Evolutionary conservation across 2,888 invertebrate species (phyloP), one percentile per base, ranked within the genome.

Genomic region (Calliopum simillimum): DNA sequence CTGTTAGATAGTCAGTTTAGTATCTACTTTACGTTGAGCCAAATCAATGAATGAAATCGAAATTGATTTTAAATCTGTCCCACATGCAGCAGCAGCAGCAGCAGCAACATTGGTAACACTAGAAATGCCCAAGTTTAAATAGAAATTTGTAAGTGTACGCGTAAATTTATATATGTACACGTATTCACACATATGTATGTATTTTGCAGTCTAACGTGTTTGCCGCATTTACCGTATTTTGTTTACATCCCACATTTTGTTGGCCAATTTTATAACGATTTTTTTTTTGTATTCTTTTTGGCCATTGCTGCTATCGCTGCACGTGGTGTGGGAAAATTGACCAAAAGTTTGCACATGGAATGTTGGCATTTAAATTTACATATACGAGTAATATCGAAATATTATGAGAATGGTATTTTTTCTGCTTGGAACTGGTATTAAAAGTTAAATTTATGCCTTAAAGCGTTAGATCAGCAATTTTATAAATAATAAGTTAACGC

Each of bases 41-140:
- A 62, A 62, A 58, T 63, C 68, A 59, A 68, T 73, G 70, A 73
- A 73, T 73, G 71, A 73, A 73, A 68, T 21, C 59, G 63, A 67
- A 67, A 53, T 59, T 59, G 59, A 25, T 61, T 25, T 47, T 21
- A 41, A 53, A 58, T 56, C 58, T 44, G 55, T 44, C 66, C 56
- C 66, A 47, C 66, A 56, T 59, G 67, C 21, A 33, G 33, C 33
- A 33, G 33, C 33, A 33, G 33, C 33, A 8, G 67, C 21, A 33
- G 33, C 33, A 33, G 33, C 33, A 33, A 8, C 33, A 8, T 4
- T 8, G 33, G 4, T 33, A 33, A 13, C 4, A 13, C 13, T 19
- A 55, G 21, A 55, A 25, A 33, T 19, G 58, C 58, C 58, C 33
- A 25, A 14, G 25, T 23, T 14, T 13, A 41, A 14, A 14, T n/a